These are phyloP conservation scores for Sminthurinus aureus DNA, from an alignment of 2,888 invertebrate genomes.

Conservation along the genomic window DNA sequence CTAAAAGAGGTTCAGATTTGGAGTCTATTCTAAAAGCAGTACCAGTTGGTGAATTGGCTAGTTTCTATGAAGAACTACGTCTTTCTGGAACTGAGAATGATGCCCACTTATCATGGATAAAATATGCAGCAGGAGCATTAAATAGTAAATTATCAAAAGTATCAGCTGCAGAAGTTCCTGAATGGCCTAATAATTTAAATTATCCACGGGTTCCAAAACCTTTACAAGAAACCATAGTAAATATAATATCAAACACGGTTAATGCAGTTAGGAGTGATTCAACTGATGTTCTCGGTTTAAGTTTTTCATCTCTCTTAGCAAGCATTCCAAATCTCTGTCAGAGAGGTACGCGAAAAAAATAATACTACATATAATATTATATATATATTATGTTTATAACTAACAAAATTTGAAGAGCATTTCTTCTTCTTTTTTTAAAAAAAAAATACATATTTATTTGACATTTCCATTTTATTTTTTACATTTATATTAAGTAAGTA, in stretches of 20 bases:
- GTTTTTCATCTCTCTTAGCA: slow-evolving; percentile 54
- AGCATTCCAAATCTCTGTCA: slow-evolving; percentile 54
- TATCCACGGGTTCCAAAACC: slow-evolving; percentile 54
- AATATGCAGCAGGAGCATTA: slow-evolving; percentile 59
- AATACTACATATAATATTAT: too few species aligned
- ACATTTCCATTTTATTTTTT: too few species aligned
- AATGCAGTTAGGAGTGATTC: slow-evolving; percentile 39
- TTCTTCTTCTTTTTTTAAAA: too few species aligned
- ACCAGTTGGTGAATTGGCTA: slow-evolving; percentile 47
- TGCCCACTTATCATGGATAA: slow-evolving; percentile 59
- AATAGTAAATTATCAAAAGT: slow-evolving; percentile 48
- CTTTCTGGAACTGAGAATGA: slow-evolving; percentile 54
- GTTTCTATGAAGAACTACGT: slow-evolving; percentile 55
- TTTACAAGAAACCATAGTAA: slow-evolving; percentile 51
- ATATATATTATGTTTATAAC: too few species aligned
- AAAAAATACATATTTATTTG: too few species aligned
- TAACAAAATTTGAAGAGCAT: too few species aligned
- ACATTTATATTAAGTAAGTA: too few species aligned
- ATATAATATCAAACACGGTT: slow-evolving; percentile 52
- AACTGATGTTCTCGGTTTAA: slow-evolving; percentile 54
- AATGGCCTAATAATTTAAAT: slow-evolving; percentile 57
- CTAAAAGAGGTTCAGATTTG: slow-evolving; percentile 25
- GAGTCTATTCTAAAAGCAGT: slow-evolving; percentile 39
- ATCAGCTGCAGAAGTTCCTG: slow-evolving; percentile 48
- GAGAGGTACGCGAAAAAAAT: slow-evolving; percentile 55